Evolutionary conservation across 2,113 vertebrate genomes (phyloP), one percentile per base, ranked within the genome.

Genomic region (Microtus ochrogaster): DNA sequence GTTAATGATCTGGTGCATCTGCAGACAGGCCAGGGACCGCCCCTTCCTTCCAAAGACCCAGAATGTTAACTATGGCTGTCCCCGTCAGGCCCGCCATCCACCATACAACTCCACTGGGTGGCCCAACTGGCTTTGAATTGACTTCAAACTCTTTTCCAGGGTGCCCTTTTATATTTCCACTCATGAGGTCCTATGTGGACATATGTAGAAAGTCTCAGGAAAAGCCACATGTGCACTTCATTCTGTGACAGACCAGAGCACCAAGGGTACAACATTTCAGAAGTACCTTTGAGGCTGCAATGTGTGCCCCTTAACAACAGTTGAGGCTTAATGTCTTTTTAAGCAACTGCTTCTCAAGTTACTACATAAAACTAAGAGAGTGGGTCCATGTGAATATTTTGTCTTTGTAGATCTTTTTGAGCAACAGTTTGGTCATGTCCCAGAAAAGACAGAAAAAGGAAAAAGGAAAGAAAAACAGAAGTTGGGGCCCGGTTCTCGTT

Each of bases 301-400:
- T 14, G 0, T 19, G 21, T 63, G n/a, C 36, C 44, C 30, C 58
- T 7, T 73, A 90, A 49, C 2, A 7, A 95, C 13, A 84, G 28
- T 0, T 47, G 33, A 89, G 44, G 24, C 65, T 91, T 94, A 26
- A 61, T n/a, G 78, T 82, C 33, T n/a, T 81, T 19, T 41, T 7
- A 79, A 55, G 19, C 49, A 55, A 24, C 21, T 87, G 44, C 68
- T 93, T 96, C 36, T 91, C 87, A 94, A 86, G 92, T 90, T 77
- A 87, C 24, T 44, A 22, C 30, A 49, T 73, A 58, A 87, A 89
- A 83, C 21, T 13, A 19, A 58, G 8, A 89, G 44, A 72, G 13
- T 28, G 17, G 47, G 63, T 70, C 9, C 44, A 94, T 39, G 66
- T 91, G 76, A 88, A 74, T 19, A 76, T 70, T 76, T 36, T 47